A percentile compares a stretch with the other conserved stretches of the same genome.
phyloP scores from a whole-genome alignment of 2,113 vertebrate species.

The Arothron firmamentum region DNA sequence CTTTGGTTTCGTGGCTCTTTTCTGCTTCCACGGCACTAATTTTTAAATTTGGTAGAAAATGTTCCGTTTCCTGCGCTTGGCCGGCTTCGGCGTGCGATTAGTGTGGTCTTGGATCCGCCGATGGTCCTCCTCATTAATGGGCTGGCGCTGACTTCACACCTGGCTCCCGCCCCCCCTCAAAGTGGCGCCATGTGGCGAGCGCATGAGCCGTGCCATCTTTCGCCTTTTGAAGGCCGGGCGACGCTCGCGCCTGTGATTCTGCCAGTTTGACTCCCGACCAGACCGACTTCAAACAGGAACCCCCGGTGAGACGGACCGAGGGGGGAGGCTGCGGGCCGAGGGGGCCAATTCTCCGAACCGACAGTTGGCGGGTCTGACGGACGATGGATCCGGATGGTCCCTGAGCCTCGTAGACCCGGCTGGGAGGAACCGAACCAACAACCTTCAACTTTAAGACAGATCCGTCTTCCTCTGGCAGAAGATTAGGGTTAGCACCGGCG shows the following conservation, averaged over 20 bases:
- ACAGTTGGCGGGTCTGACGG: slow-evolving; percentile 41
- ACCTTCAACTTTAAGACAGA: too few species aligned
- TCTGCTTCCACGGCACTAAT: not conserved
- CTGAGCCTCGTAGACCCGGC: too few species aligned
- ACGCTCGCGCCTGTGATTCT: not conserved
- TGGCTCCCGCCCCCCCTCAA: slow-evolving; percentile 2
- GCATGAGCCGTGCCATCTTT: slow-evolving; percentile 21
- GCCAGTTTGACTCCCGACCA: slow-evolving; percentile 42
- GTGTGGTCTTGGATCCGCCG: slow-evolving; percentile 11
- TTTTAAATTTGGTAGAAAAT: not conserved
- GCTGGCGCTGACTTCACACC: slow-evolving; percentile 10
- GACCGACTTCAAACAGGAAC: slow-evolving; percentile 21
- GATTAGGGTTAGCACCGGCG: too few species aligned
- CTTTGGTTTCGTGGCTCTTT: not conserved
- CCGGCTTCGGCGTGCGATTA: slow-evolving; percentile 11
- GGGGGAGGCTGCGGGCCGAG: slow-evolving; percentile 23
- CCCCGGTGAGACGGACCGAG: not conserved
- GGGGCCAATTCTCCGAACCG: not conserved
- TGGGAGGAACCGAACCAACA: too few species aligned
- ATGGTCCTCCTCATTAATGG: slow-evolving; percentile 16
- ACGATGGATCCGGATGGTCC: slow-evolving; percentile 6
- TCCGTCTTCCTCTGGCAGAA: too few species aligned
- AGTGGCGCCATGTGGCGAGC: slow-evolving; percentile 1
- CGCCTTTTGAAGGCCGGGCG: slow-evolving; percentile 8
- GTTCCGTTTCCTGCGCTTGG: slow-evolving; percentile 8